These are phyloP conservation scores for Listronotus bonariensis DNA, from an alignment of 1,140 invertebrate species.

Conservation along the genomic window DNA sequence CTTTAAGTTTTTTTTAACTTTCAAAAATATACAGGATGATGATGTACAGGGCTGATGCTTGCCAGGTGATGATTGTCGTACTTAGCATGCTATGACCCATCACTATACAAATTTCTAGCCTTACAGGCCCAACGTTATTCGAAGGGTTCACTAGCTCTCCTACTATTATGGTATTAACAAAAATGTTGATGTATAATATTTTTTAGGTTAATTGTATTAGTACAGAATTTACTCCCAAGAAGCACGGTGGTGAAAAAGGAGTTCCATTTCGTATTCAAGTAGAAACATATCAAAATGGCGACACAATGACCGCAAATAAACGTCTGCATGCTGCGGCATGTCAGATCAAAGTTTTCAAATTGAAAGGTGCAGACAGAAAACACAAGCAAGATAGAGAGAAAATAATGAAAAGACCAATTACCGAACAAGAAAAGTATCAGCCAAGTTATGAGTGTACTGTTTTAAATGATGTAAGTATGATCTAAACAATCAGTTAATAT, in stretches of 20 bases:
- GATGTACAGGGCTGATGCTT: no score
- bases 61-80: no score
- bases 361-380: slow-evolving; percentile 96
- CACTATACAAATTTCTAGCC: no score
- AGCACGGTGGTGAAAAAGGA: slow-evolving; percentile 97
- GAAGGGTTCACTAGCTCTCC: no score
- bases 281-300: slow-evolving; percentile 74
- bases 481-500: not conserved
- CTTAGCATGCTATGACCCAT: no score
- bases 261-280: slow-evolving; percentile 96
- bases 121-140: no score
- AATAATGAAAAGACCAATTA: slow-evolving; percentile 81
- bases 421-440: slow-evolving; percentile 93
- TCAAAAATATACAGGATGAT: no score
- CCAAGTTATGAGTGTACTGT: slow-evolving; percentile 95
- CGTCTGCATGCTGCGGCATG: slow-evolving; percentile 90
- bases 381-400: slow-evolving; percentile 97
- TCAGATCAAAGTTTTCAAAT: slow-evolving; percentile 90
- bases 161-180: no score
- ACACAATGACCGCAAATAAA: slow-evolving; percentile 53
- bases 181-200: slow-evolving; percentile 14
- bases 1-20: no score
- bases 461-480: slow-evolving; percentile 75
- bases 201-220: slow-evolving; percentile 91
- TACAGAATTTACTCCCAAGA: slow-evolving; percentile 97